Percentiles rank a stretch among this genome's conserved stretches.
phyloP scores from a whole-genome alignment of 2,797 vertebrate genomes.

The Poeciliopsis infans region DNA sequence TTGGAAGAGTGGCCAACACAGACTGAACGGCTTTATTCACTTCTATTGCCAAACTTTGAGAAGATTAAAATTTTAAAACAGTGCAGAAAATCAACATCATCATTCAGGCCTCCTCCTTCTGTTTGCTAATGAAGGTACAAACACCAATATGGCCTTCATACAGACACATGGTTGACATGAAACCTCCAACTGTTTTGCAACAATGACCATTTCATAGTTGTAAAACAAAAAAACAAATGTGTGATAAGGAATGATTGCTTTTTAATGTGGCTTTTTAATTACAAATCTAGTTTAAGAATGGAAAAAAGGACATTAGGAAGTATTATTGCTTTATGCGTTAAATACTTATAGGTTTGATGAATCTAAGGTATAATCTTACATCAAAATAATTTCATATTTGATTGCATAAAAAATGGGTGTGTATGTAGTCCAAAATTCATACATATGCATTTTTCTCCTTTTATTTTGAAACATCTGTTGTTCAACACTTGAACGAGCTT shows the following conservation, averaged over 20 bases:
- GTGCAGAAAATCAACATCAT: no score
- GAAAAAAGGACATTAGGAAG: background rate
- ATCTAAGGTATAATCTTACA: background rate
- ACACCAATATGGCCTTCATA: background rate
- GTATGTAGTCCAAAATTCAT: slow-evolving; percentile 72
- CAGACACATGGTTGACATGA: background rate
- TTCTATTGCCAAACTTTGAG: no score
- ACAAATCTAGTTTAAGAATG: background rate
- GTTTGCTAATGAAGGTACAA: background rate
- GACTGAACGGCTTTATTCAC: no score
- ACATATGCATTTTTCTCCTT: slow-evolving; percentile 44
- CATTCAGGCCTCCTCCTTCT: no score
- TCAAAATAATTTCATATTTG: background rate
- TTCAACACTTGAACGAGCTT: slow-evolving; percentile 49
- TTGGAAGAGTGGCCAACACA: no score
- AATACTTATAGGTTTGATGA: background rate
- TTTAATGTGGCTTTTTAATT: background rate
- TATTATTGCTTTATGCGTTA: background rate
- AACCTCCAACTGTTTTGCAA: background rate
- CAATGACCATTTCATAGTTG: background rate
- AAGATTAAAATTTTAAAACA: no score
- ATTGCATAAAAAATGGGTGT: slow-evolving; percentile 76
- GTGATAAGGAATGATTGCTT: background rate
- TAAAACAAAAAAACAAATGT: background rate
- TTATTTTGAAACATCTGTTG: slow-evolving; percentile 60